These are phyloP conservation scores for Drosophila nigrodunni DNA, from an alignment of 1,140 invertebrate genomes.

Conservation along the genomic window DNA sequence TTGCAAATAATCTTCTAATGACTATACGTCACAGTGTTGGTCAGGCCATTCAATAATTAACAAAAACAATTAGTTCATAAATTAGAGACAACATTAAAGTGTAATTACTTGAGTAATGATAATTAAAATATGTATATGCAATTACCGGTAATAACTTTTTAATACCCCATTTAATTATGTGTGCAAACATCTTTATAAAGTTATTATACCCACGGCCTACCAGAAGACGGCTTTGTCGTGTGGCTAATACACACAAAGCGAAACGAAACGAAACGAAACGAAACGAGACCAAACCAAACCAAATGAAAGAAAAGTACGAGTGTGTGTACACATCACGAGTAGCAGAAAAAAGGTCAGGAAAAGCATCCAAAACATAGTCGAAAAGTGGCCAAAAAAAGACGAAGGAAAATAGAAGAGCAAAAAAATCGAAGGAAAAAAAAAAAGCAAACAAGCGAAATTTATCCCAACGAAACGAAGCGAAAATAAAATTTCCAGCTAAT, in stretches of 20 bases:
- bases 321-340: too few species aligned
- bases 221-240: slow-evolving; percentile 10
- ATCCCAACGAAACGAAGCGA: slow-evolving; percentile 67
- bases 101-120: slow-evolving; percentile 30
- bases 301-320: not conserved
- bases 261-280: not conserved
- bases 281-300: not conserved
- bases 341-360: slow-evolving; percentile 44
- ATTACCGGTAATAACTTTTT: slow-evolving; percentile 36
- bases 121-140: slow-evolving; percentile 37
- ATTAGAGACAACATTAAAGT: slow-evolving; percentile 20
- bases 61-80: slow-evolving; percentile 5
- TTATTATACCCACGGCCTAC: slow-evolving; percentile 14
- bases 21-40: not conserved
- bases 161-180: slow-evolving; percentile 37
- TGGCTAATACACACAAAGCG: slow-evolving; percentile 1
- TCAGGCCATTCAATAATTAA: not conserved
- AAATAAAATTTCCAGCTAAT: slow-evolving; percentile 79
- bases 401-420: slow-evolving; percentile 14
- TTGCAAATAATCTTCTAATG: too few species aligned
- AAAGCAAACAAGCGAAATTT: slow-evolving; percentile 21
- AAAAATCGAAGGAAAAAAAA: slow-evolving; percentile 8
- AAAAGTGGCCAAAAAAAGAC: slow-evolving; percentile 31
- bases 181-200: slow-evolving; percentile 36
- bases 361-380: slow-evolving; percentile 46